Percentiles rank a stretch among this genome's conserved stretches.
These are phyloP conservation scores for Lasioglossum calceatum DNA, from an alignment of 2,888 invertebrate genomes.

Conservation along the genomic window DNA sequence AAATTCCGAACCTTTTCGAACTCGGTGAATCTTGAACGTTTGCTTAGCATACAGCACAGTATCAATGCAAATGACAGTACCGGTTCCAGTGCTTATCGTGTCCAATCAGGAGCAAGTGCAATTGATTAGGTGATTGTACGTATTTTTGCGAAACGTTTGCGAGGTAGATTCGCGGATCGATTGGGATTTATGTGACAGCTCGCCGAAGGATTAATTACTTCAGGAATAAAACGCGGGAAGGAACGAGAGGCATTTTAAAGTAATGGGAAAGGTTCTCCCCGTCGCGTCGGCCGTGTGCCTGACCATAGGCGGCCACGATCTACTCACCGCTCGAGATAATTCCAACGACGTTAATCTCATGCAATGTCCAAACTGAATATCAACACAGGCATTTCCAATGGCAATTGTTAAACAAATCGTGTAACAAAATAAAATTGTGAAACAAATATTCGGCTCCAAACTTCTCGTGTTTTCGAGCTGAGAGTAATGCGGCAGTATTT, in stretches of 20 bases:
- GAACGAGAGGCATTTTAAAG: neutral
- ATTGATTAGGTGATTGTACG: neutral
- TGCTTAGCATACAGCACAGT: neutral
- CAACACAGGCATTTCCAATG: neutral
- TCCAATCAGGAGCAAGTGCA: neutral
- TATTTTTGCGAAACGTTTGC: neutral
- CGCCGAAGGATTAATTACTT: neutral
- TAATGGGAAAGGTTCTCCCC: neutral
- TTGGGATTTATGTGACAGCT: slow-evolving; percentile 2
- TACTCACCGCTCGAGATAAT: neutral
- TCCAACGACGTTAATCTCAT: neutral
- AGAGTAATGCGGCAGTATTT: neutral
- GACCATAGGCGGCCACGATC: neutral
- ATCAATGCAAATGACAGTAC: neutral
- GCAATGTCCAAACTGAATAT: neutral
- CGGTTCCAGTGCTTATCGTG: neutral
- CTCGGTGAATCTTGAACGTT: neutral
- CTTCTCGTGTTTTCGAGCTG: neutral
- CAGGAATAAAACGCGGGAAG: neutral
- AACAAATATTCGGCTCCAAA: neutral
- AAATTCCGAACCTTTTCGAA: neutral
- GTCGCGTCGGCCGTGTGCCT: neutral
- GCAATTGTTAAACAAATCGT: neutral
- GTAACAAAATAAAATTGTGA: no score
- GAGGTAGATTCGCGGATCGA: neutral